phyloP scores from a whole-genome alignment of 1,140 invertebrate species.

The Bathynomus jamesi region DNA sequence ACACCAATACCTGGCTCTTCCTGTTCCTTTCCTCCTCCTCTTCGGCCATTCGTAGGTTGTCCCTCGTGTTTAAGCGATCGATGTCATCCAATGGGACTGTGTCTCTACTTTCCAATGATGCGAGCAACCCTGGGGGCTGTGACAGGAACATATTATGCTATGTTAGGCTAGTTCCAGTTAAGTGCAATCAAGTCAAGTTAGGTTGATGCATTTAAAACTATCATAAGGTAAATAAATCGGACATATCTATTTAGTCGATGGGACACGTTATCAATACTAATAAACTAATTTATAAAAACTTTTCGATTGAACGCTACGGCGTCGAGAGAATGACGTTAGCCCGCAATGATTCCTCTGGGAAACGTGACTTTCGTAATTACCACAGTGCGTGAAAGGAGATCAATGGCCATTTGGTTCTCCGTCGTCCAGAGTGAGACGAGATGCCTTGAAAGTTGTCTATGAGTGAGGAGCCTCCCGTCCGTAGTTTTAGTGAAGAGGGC shows the following conservation, averaged over 20 bases:
- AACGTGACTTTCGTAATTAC: too few relatives aligned
- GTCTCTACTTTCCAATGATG: constrained; percentile 80
- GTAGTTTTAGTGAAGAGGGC: constrained; percentile 69
- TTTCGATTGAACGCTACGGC: too few relatives aligned
- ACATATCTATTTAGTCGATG: too few relatives aligned
- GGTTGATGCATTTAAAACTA: background rate
- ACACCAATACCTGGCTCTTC: constrained; percentile 25
- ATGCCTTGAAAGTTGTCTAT: constrained; percentile 87
- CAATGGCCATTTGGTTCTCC: constrained; percentile 84
- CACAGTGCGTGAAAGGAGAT: constrained; percentile 78
- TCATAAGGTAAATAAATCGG: background rate
- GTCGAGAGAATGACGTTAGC: too few relatives aligned
- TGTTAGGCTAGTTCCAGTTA: background rate
- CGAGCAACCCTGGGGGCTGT: constrained; percentile 77
- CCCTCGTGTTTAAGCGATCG: constrained; percentile 70
- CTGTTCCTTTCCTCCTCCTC: constrained; percentile 46
- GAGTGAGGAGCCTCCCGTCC: constrained; percentile 61
- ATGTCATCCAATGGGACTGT: constrained; percentile 68
- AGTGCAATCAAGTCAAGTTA: background rate
- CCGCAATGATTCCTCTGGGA: too few relatives aligned
- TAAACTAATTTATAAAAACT: too few relatives aligned
- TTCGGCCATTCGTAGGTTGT: constrained; percentile 91
- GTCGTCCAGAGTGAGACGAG: constrained; percentile 96
- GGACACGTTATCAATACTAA: too few relatives aligned
- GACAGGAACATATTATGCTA: constrained; percentile 38